phyloP scores from a whole-genome alignment of 2,797 vertebrate genomes.

The Sternotherus odoratus region DNA sequence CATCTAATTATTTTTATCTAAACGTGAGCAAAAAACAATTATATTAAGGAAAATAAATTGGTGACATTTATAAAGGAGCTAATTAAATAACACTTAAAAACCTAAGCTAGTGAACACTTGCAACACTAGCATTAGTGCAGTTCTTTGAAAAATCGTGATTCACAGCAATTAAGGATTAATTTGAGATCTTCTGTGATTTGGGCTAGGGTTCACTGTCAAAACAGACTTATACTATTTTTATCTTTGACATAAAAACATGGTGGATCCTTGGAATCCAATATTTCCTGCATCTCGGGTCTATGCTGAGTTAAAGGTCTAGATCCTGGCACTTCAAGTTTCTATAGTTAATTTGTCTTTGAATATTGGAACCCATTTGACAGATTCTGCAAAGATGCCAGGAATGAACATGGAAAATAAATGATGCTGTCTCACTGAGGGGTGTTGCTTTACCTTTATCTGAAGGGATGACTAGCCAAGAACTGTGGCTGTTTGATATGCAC shows the following conservation, averaged over 20 bases:
- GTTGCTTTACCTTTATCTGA: neutral
- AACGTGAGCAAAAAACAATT: neutral
- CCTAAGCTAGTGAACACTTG: neutral
- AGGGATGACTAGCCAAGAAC: neutral
- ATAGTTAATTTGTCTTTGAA: neutral
- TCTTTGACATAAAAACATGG: accelerated
- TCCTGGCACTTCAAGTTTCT: neutral
- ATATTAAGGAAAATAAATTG: neutral
- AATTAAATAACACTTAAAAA: neutral
- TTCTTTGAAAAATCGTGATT: neutral
- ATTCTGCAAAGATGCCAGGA: neutral
- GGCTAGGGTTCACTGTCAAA: neutral
- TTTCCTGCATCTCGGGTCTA: accelerated
- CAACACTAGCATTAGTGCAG: neutral
- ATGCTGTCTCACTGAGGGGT: neutral
- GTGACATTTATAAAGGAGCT: neutral
- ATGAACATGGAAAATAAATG: accelerated
- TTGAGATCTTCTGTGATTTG: neutral
- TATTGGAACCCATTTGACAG: neutral
- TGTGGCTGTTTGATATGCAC: neutral
- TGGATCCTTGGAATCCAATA: accelerated
- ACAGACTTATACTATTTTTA: neutral
- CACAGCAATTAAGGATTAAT: neutral
- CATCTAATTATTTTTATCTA: neutral
- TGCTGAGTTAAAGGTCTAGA: neutral